Evolutionary conservation across 2,113 vertebrate species (phyloP).

Genomic region (Nothobranchius furzeri): DNA sequence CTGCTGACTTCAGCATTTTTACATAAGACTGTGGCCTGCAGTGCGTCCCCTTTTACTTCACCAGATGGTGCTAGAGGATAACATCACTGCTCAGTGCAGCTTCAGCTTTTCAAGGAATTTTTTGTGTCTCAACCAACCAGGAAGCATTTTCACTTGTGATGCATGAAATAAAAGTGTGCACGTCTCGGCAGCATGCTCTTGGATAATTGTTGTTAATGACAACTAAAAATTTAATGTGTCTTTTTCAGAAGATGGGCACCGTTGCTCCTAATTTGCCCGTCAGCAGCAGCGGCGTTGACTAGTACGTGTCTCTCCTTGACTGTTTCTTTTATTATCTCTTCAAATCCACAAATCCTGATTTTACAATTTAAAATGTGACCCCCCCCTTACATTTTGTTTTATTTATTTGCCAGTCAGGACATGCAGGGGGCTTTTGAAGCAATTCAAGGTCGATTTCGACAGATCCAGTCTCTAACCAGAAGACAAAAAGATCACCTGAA

Average conservation of each 20-base stretch:
- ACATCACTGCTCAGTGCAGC: constrained; percentile 33
- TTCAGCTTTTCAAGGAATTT: background rate
- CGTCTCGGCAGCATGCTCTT: constrained; percentile 10
- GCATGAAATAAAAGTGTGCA: constrained; percentile 23
- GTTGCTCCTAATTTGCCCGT: constrained; percentile 49
- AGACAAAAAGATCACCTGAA: constrained; percentile 93
- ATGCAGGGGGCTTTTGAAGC: constrained; percentile 87
- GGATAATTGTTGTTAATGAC: constrained; percentile 30
- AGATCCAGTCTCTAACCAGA: constrained; percentile 87
- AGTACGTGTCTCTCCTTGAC: constrained; percentile 63
- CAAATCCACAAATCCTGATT: background rate
- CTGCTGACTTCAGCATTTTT: too few species aligned
- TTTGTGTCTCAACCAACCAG: constrained; percentile 3
- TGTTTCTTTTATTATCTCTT: constrained; percentile 4
- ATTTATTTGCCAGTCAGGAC: constrained; percentile 82
- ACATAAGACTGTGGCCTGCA: too few species aligned
- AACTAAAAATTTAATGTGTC: constrained; percentile 34
- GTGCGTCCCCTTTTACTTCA: constrained; percentile 60
- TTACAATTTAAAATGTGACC: constrained; percentile 7
- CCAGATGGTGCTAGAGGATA: constrained; percentile 82
- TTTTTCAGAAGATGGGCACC: constrained; percentile 56
- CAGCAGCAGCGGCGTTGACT: constrained; percentile 55
- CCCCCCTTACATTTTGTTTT: constrained; percentile 18
- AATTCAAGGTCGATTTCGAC: constrained; percentile 92
- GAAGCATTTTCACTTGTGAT: constrained; percentile 10